Evolutionary conservation across 2,797 vertebrate genomes (phyloP).

Genomic region (Chaetophractus vellerosus): DNA sequence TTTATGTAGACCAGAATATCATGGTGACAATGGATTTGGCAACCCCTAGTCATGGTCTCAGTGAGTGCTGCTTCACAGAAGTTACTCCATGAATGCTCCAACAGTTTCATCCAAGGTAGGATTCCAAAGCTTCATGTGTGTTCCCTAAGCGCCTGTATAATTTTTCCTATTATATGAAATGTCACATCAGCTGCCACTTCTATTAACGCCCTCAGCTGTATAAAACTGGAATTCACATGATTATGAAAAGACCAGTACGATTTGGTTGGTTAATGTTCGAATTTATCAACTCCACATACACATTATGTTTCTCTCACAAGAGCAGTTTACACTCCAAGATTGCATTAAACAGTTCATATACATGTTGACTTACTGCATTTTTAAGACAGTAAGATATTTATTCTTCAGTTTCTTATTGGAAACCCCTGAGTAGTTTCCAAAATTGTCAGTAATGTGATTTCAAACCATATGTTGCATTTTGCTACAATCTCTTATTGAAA

Average conservation of each 20-base stretch:
- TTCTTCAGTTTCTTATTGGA: slow-evolving; percentile 39
- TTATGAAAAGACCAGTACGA: slow-evolving; percentile 36
- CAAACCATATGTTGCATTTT: slow-evolving; percentile 45
- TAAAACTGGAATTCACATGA: background rate
- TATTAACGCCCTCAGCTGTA: background rate
- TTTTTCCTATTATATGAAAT: background rate
- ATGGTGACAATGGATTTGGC: background rate
- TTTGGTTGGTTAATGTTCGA: background rate
- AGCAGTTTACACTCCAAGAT: background rate
- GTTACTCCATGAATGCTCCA: background rate
- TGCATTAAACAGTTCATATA: slow-evolving; percentile 18
- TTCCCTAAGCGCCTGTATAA: background rate
- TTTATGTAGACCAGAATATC: background rate
- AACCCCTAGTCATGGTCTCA: background rate
- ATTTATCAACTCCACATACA: background rate
- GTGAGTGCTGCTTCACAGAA: background rate
- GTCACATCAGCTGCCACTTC: background rate
- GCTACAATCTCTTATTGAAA: background rate
- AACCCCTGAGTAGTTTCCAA: slow-evolving; percentile 14
- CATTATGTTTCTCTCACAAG: background rate
- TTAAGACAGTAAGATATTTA: slow-evolving; percentile 20
- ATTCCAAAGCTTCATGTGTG: background rate
- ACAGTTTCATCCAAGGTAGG: background rate
- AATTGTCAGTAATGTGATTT: slow-evolving; percentile 52
- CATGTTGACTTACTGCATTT: slow-evolving; percentile 10